Base-by-base conservation (phyloP, 2,888 invertebrate genomes). In the Apamea anceps region DNA sequence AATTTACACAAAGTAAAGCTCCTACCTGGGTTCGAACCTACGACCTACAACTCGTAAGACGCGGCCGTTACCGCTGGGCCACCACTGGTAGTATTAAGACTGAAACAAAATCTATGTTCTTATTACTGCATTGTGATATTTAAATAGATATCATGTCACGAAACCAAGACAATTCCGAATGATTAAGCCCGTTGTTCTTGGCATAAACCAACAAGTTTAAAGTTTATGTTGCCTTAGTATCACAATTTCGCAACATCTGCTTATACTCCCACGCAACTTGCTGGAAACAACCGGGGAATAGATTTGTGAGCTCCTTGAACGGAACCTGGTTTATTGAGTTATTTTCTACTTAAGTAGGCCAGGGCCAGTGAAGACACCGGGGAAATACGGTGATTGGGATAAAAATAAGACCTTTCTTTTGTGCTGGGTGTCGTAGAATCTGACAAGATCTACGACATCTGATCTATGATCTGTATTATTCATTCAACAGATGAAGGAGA, bases 241-340 rank as follows among this genome's bases (percentile, higher is more conserved):
- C 51, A 54, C 75, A 83, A 82, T 45, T 75, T 66, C 12, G 21
- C 28, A 72, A 73, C 86, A 83, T 63, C 86, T 85, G 84, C 10
- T 70, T 70, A 54, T 70, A 79, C 42, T 86, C 86, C 25, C 84
- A 86, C 65, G 48, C 65, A 85, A 82, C 37, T 75, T 75, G 28
- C n/a, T 48, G 62, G 45, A 54, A 37, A 54, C 54, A 72, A 54
- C 51, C 21, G 37, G 48, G 42, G 63, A 75, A 82, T 72, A 74
- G 66, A 75, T 82, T 81, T 68, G 76, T 73, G 72, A 62, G 60
- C 57, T 81, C 63, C 63, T 81, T 76, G 60, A 54, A 70, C 28
- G 42, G 32, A 21, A 70, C 68, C 67, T 75, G 72, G 63, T 85
- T 63, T 81, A 68, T 85, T 63, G 32, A 80, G 62, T 81, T 85